Evolutionary conservation across 2,888 invertebrate species (phyloP).

Genomic region (Lacanobia wlatinum): DNA sequence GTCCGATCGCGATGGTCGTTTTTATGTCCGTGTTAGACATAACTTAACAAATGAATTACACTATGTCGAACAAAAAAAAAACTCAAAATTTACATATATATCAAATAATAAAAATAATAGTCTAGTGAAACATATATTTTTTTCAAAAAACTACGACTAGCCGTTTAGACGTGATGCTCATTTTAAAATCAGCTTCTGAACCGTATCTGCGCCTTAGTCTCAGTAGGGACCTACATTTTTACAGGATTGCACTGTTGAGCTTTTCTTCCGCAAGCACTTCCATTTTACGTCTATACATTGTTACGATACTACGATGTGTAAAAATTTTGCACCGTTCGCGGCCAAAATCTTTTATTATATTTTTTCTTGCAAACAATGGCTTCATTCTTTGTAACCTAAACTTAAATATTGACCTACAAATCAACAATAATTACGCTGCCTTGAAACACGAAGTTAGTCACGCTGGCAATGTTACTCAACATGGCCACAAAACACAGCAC

Average conservation of each 20-base stretch:
- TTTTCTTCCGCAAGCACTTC: not conserved
- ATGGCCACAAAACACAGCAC: conserved; percentile 75
- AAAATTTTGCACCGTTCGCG: not conserved
- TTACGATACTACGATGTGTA: not conserved
- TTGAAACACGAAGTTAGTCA: conserved; percentile 76
- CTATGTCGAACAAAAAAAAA: too few relatives aligned
- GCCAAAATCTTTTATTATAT: not conserved
- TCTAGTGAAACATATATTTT: too few relatives aligned
- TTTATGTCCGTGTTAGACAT: too few relatives aligned
- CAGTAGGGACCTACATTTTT: not conserved
- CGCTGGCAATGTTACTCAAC: conserved; percentile 85
- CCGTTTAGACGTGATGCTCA: too few relatives aligned
- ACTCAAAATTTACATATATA: too few relatives aligned
- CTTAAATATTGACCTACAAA: conserved; percentile 61
- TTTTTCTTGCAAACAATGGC: conserved; percentile 18
- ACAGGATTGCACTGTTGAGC: not conserved
- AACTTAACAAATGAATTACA: too few relatives aligned
- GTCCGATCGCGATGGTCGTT: too few relatives aligned
- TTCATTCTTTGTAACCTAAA: conserved; percentile 33
- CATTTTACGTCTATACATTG: not conserved
- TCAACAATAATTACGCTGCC: conserved; percentile 57
- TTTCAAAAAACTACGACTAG: too few relatives aligned
- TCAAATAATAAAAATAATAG: too few relatives aligned
- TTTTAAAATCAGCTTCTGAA: too few relatives aligned
- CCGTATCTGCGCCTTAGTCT: too few relatives aligned